Conservation (phyloP, 2,113 vertebrate species). For the Lycaon pictus region DNA sequence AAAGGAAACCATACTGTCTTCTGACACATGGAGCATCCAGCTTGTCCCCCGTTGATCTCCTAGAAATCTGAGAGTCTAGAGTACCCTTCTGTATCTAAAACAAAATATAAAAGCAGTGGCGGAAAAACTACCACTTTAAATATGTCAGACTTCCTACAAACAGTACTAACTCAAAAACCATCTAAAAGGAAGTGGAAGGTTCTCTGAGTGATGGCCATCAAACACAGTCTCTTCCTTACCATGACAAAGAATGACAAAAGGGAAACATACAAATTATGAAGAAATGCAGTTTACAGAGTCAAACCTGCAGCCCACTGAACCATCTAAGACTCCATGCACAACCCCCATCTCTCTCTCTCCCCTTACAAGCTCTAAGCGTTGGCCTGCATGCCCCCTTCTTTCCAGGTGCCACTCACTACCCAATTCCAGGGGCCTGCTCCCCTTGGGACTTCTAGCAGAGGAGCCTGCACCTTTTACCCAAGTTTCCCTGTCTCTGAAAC, state of each 20-base stretch:
- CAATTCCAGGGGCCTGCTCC: not conserved
- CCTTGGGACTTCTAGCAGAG: not conserved
- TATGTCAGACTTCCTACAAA: not conserved
- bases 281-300: not conserved
- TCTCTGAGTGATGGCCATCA: not conserved
- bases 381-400: not conserved
- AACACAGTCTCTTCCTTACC: not conserved
- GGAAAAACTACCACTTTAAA: not conserved
- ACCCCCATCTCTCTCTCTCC: not conserved
- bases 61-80: conserved; percentile 8
- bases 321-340: not conserved
- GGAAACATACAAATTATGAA: not conserved
- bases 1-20: not conserved
- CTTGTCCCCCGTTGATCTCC: not conserved
- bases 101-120: not conserved
- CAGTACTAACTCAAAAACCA: not conserved
- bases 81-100: not conserved
- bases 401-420: too few species aligned
- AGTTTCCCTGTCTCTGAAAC: not conserved
- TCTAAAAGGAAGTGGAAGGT: not conserved
- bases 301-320: not conserved
- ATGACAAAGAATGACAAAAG: not conserved
- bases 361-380: not conserved
- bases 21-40: not conserved
- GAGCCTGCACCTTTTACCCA: not conserved